Percentiles rank a stretch among this genome's conserved stretches.
These are phyloP conservation scores for Limnephilus marmoratus DNA, from an alignment of 2,888 invertebrate species.

Conservation along the genomic window DNA sequence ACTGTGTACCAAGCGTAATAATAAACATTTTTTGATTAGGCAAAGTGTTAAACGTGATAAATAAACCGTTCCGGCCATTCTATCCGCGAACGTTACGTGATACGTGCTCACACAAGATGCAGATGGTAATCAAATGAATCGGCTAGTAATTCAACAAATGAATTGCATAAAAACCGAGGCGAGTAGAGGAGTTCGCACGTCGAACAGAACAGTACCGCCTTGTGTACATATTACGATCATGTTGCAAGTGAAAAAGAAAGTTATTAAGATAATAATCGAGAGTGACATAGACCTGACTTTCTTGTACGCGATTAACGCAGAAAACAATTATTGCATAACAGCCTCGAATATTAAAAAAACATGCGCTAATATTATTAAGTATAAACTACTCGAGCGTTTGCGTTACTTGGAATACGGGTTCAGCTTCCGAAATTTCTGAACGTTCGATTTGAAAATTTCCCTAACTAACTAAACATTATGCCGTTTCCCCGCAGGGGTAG, in stretches of 20 bases:
- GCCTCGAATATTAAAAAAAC: no score
- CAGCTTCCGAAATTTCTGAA: no score
- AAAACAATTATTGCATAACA: no score
- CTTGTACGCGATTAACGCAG: background rate
- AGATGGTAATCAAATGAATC: background rate
- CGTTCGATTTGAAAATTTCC: no score
- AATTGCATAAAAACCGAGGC: background rate
- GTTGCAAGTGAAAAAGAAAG: background rate
- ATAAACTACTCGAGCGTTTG: no score
- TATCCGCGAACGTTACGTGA: background rate
- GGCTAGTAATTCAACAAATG: background rate
- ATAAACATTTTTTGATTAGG: background rate
- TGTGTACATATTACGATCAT: background rate
- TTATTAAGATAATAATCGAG: background rate
- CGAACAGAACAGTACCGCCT: background rate
- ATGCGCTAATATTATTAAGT: no score
- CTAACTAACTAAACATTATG: no score
- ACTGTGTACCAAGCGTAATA: background rate
- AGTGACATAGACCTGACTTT: background rate
- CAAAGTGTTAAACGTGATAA: background rate
- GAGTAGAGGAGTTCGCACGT: background rate
- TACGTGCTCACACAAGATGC: background rate
- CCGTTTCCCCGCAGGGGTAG: no score
- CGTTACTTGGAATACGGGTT: no score
- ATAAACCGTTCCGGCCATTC: background rate